A percentile compares a stretch with the other conserved stretches of the same genome.
These are phyloP conservation scores for Xanthorhoe spadicearia DNA, from an alignment of 2,888 invertebrate species.

Conservation along the genomic window DNA sequence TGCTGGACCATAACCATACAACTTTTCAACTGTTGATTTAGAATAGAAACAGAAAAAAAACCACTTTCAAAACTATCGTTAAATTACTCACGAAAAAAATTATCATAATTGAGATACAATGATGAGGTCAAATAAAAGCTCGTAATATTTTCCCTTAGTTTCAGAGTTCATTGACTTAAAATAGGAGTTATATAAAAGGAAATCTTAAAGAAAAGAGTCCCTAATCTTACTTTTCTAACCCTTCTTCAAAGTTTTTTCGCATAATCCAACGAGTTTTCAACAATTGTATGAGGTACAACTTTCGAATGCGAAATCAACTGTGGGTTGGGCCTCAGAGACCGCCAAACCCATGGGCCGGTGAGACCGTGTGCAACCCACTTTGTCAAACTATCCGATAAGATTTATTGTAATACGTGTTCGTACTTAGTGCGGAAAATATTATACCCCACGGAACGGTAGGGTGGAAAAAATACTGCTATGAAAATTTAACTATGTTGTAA, in stretches of 20 bases:
- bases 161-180: neutral
- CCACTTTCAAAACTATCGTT: too few species aligned
- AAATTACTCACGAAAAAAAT: too few species aligned
- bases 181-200: neutral
- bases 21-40: too few species aligned
- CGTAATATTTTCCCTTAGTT: neutral
- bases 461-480: too few species aligned
- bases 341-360: constrained; percentile 4
- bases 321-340: constrained; percentile 16
- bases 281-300: constrained; percentile 35
- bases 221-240: constrained; percentile 28
- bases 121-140: too few species aligned
- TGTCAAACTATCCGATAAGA: constrained; percentile 37
- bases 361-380: constrained; percentile 23
- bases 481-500: too few species aligned
- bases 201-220: constrained; percentile 1
- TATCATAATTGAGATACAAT: too few species aligned
- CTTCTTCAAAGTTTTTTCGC: constrained; percentile 32
- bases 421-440: constrained; percentile 16
- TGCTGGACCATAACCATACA: too few species aligned
- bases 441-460: too few species aligned
- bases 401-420: constrained; percentile 36
- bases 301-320: constrained; percentile 40
- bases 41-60: too few species aligned
- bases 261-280: constrained; percentile 40